Conservation (phyloP, 2,797 vertebrate species). For the Lutjanus argentimaculatus region DNA sequence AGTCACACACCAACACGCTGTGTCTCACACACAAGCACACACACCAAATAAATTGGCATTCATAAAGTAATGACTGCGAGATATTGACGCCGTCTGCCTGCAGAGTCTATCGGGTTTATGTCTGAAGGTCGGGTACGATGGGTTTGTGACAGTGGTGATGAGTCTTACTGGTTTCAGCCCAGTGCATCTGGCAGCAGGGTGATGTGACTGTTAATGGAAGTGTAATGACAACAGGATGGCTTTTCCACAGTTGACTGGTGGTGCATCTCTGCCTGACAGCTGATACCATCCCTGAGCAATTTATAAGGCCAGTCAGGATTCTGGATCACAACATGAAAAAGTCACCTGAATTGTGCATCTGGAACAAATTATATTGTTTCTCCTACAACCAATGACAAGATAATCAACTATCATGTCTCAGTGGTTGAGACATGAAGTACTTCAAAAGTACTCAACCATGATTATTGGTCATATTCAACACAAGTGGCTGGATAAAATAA, state of each 20-base stretch:
- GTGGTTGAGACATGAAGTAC: neutral
- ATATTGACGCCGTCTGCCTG: constrained; percentile 41
- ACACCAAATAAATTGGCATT: constrained; percentile 53
- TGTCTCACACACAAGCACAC: constrained; percentile 2
- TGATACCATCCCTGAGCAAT: constrained; percentile 35
- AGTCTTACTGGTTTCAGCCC: constrained; percentile 66
- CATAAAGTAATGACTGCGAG: constrained; percentile 63
- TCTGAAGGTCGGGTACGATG: constrained; percentile 74
- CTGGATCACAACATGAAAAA: constrained; percentile 23
- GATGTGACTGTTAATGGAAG: constrained; percentile 72
- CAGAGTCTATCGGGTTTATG: constrained; percentile 31
- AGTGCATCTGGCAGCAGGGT: constrained; percentile 57
- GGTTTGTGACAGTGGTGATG: constrained; percentile 58
- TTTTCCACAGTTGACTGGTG: constrained; percentile 54
- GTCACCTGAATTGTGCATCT: constrained; percentile 11
- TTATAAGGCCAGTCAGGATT: constrained; percentile 33
- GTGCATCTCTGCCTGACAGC: constrained; percentile 50
- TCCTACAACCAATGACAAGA: constrained; percentile 18
- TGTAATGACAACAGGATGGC: constrained; percentile 72
- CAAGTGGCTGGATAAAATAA: neutral
- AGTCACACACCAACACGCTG: constrained; percentile 20
- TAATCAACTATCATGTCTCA: neutral
- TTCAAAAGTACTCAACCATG: neutral
- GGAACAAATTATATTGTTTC: constrained; percentile 21
- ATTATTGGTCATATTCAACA: constrained; percentile 21